Evolutionary conservation across 2,797 vertebrate species (phyloP).

Genomic region (Typhlichthys subterraneus): DNA sequence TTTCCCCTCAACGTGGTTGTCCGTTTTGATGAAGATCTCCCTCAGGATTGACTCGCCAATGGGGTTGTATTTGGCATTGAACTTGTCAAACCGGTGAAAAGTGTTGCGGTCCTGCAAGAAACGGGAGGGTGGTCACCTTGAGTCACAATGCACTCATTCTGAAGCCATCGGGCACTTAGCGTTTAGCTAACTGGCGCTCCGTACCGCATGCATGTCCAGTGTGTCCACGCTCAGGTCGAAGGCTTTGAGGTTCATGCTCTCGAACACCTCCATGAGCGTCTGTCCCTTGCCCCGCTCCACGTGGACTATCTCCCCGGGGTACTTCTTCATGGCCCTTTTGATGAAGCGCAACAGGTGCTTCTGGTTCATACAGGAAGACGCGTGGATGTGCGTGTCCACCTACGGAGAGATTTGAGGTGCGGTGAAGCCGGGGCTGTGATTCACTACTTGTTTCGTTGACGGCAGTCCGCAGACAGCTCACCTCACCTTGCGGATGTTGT

Average conservation of each 20-base stretch:
- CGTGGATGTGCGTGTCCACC: constrained; percentile 98
- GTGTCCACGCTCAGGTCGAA: constrained; percentile 97
- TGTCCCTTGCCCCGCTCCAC: constrained; percentile 90
- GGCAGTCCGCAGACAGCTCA: too few relatives aligned
- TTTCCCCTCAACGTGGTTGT: constrained; percentile 93
- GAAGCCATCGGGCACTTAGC: too few relatives aligned
- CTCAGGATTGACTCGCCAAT: constrained; percentile 95
- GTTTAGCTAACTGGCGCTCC: constrained; percentile 23
- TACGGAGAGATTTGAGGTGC: constrained; percentile 39
- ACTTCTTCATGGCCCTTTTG: constrained; percentile 95
- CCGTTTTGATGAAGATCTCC: constrained; percentile 98
- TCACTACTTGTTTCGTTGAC: too few relatives aligned
- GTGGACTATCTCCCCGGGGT: constrained; percentile 90
- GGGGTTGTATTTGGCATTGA: constrained; percentile 98
- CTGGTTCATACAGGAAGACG: constrained; percentile 98
- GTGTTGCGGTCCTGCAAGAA: constrained; percentile 92
- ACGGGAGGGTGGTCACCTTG: neutral
- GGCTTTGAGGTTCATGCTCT: constrained; percentile 94
- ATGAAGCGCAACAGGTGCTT: constrained; percentile 96
- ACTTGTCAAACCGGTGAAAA: constrained; percentile 98
- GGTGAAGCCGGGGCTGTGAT: neutral
- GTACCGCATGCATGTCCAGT: constrained; percentile 92
- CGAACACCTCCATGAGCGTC: constrained; percentile 93
- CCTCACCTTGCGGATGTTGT: constrained; percentile 94
- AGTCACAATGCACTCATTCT: too few relatives aligned